phyloP scores from a whole-genome alignment of 2,888 invertebrate genomes.

The Pasiphila rectangulata region DNA sequence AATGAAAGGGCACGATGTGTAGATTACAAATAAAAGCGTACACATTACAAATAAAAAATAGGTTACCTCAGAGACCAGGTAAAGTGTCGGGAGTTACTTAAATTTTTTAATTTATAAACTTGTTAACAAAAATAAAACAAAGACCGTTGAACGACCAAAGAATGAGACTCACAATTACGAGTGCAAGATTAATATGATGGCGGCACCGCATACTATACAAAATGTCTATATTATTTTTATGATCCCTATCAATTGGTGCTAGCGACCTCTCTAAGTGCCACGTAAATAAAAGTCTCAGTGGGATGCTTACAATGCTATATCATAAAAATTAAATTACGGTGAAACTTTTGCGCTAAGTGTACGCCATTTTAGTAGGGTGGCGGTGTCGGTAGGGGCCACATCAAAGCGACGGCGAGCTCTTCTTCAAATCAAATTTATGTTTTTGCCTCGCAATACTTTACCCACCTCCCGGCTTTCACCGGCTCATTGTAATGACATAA shows the following conservation, averaged over 20 bases:
- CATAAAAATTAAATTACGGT: slow-evolving; percentile 79
- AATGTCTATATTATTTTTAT: background rate
- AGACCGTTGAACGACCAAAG: too few relatives aligned
- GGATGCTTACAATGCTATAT: slow-evolving; percentile 76
- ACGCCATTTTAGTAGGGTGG: slow-evolving; percentile 63
- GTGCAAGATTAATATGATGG: too few relatives aligned
- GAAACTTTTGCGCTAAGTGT: slow-evolving; percentile 75
- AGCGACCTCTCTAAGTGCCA: slow-evolving; percentile 47
- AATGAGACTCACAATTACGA: too few relatives aligned
- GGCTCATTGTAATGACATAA: slow-evolving; percentile 35
- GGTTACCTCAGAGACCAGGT: too few relatives aligned
- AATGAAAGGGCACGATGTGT: too few relatives aligned
- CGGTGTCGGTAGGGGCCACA: slow-evolving; percentile 59
- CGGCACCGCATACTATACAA: too few relatives aligned
- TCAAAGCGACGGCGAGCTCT: slow-evolving; percentile 69
- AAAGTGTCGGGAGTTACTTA: too few relatives aligned
- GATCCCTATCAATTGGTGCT: slow-evolving; percentile 24
- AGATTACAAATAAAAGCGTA: too few relatives aligned
- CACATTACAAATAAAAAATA: too few relatives aligned
- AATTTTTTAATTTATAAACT: too few relatives aligned
- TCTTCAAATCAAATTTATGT: slow-evolving; percentile 76
- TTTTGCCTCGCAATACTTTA: too few relatives aligned
- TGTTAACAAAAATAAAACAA: too few relatives aligned
- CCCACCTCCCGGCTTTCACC: slow-evolving; percentile 44
- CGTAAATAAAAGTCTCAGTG: slow-evolving; percentile 63